Evolutionary conservation across 2,888 invertebrate genomes (phyloP).

Genomic region (Thereva nobilitata): DNA sequence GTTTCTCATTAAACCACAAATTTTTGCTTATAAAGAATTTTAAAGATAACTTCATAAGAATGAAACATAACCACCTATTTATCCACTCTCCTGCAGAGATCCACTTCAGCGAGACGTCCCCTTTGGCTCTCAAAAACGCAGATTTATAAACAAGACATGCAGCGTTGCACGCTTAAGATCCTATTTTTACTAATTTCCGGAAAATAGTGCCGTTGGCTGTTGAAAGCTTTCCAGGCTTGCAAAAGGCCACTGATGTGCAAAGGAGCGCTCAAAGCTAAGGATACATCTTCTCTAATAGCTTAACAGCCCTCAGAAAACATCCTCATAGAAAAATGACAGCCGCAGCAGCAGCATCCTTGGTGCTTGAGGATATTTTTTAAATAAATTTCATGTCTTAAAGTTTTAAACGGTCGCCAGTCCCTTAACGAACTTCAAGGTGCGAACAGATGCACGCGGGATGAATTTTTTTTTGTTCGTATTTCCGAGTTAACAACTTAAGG

Average conservation of each 20-base stretch:
- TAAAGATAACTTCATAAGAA: too few relatives aligned
- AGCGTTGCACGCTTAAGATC: conserved; percentile 8
- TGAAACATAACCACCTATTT: too few relatives aligned
- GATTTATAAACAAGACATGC: conserved; percentile 1
- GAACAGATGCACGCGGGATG: neutral
- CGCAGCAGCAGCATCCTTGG: too few relatives aligned
- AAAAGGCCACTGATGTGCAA: neutral
- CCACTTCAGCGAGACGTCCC: too few relatives aligned
- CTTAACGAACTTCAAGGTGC: conserved; percentile 12
- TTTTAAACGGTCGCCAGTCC: conserved; percentile 20
- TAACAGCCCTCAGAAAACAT: neutral
- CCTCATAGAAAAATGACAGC: conserved; percentile 6
- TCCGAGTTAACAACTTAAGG: conserved; percentile 4
- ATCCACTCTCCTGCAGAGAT: too few relatives aligned
- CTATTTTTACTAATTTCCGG: conserved; percentile 49
- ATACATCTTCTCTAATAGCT: too few relatives aligned
- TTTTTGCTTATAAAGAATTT: too few relatives aligned
- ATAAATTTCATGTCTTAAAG: neutral
- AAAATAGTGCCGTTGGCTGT: conserved; percentile 40
- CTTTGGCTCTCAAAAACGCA: too few relatives aligned
- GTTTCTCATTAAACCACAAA: too few relatives aligned
- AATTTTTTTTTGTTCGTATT: neutral
- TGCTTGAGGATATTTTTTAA: too few relatives aligned
- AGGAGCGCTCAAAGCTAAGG: too few relatives aligned
- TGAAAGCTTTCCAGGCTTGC: conserved; percentile 6